phyloP scores from a whole-genome alignment of 2,113 vertebrate species.

The Plecturocebus donacophilus region DNA sequence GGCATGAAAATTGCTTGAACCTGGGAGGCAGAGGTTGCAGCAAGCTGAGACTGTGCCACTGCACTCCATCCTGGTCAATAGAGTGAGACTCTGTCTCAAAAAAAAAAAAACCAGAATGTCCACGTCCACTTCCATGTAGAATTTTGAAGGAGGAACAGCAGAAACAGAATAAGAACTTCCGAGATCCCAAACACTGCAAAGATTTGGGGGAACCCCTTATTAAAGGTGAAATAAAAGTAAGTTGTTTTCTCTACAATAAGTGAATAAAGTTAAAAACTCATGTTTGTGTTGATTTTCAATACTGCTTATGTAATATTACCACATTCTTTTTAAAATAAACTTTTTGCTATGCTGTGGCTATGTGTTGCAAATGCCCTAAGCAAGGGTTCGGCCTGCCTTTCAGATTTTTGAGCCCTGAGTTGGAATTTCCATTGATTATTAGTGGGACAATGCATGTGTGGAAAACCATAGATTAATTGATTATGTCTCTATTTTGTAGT shows the following conservation, averaged over 20 bases:
- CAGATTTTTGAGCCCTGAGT: background rate
- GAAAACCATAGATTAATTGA: background rate
- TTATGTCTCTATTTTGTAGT: background rate
- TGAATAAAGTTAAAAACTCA: background rate
- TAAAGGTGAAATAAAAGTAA: background rate
- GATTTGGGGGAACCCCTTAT: background rate
- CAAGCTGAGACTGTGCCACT: no score
- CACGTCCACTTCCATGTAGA: background rate
- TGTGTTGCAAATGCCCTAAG: background rate
- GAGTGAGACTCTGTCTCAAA: no score
- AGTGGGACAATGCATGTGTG: background rate
- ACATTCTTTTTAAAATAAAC: background rate
- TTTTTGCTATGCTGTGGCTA: background rate
- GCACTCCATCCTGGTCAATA: no score
- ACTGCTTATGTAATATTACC: background rate
- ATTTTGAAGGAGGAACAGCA: background rate
- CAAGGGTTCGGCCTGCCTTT: background rate
- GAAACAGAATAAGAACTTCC: background rate
- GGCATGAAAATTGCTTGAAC: no score
- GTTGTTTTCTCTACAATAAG: background rate
- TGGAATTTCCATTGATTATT: background rate
- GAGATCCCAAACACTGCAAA: background rate
- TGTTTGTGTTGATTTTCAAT: background rate
- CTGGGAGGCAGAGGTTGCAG: no score
- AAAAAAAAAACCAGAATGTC: no score